Conservation (phyloP, 2,113 vertebrate genomes). For the Crotalus helleri region DNA sequence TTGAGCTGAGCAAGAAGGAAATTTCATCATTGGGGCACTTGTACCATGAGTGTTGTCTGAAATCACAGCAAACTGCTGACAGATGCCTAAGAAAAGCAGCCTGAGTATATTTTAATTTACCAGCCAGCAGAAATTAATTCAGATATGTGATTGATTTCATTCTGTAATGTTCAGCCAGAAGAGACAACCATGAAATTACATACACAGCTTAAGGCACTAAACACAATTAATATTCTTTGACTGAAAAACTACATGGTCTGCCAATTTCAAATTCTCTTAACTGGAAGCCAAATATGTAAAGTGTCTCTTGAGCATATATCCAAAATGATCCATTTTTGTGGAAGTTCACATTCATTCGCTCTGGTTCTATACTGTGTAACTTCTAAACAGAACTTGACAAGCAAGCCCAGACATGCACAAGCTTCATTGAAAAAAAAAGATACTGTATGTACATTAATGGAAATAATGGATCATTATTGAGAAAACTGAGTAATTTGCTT, state of each 20-base stretch:
- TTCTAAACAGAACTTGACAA: not conserved
- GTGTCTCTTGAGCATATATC: not conserved
- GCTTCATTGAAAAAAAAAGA: not conserved
- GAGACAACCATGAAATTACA: not conserved
- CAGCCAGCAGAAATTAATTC: not conserved
- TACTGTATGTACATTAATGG: not conserved
- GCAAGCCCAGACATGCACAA: not conserved
- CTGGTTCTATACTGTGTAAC: not conserved
- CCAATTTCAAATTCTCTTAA: not conserved
- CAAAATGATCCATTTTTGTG: not conserved
- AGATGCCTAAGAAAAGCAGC: not conserved
- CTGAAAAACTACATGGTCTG: not conserved
- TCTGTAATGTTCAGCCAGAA: not conserved
- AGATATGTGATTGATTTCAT: not conserved
- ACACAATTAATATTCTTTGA: not conserved
- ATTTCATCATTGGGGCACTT: not conserved
- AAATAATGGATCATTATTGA: not conserved
- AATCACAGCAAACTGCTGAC: not conserved
- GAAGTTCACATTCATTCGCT: not conserved
- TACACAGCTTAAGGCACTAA: not conserved
- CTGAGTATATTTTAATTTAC: not conserved
- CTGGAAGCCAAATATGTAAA: not conserved
- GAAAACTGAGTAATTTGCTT: not conserved
- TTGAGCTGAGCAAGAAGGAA: not conserved
- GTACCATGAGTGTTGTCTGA: not conserved